Conservation (phyloP, 2,888 invertebrate species). For the Drosophila buzzatii region DNA sequence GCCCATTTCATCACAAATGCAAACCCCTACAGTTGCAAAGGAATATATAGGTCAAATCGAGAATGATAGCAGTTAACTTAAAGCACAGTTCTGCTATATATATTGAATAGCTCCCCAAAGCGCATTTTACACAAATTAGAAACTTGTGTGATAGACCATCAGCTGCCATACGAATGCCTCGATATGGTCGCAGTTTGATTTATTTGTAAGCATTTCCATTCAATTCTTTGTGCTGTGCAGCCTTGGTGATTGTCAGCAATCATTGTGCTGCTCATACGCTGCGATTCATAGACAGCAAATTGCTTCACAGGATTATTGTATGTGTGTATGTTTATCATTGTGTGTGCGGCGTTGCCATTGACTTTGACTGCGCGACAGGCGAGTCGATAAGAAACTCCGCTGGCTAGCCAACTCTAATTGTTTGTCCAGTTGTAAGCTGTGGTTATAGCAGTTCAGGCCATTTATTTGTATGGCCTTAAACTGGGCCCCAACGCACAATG, state of each 20-base stretch:
- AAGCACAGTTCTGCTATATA: not conserved
- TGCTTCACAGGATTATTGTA: constrained; percentile 70
- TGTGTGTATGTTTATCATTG: constrained; percentile 39
- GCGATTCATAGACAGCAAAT: constrained; percentile 64
- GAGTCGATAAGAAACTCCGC: constrained; percentile 28
- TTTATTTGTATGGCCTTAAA: constrained; percentile 50
- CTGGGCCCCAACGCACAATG: constrained; percentile 5
- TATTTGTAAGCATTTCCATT: constrained; percentile 23
- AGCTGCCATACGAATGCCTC: not conserved
- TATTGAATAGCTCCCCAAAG: constrained; percentile 12
- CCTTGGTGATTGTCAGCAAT: constrained; percentile 66
- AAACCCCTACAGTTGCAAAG: no score
- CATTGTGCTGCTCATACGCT: constrained; percentile 61
- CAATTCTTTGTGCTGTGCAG: constrained; percentile 30
- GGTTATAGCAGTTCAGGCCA: constrained; percentile 24
- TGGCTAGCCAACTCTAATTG: constrained; percentile 44
- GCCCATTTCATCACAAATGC: no score
- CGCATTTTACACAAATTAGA: constrained; percentile 12
- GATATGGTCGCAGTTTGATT: not conserved
- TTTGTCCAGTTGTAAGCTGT: constrained; percentile 15
- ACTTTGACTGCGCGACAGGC: constrained; percentile 62
- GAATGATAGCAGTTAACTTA: not conserved
- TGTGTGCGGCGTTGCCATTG: constrained; percentile 48
- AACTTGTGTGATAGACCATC: not conserved
- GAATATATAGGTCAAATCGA: not conserved